A percentile compares a stretch with the other conserved stretches of the same genome.
Evolutionary conservation across 2,888 invertebrate genomes (phyloP).

Genomic region (Diplolepis rosae): DNA sequence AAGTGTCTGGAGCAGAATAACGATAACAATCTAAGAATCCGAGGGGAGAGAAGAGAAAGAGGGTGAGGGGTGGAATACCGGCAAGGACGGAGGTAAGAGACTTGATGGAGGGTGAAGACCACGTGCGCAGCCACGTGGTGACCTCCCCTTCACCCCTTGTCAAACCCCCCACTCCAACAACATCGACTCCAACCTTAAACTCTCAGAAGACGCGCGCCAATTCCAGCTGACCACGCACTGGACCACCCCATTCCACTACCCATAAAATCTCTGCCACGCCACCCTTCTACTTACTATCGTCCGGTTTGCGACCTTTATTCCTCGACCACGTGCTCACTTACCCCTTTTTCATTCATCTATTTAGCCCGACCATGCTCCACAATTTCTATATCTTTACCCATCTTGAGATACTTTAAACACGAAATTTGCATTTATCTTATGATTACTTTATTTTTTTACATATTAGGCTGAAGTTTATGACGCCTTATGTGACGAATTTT

Average conservation of each 20-base stretch:
- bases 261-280: slow-evolving; percentile 58
- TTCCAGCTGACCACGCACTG: slow-evolving; percentile 71
- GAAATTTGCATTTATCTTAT: no score
- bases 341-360: slow-evolving; percentile 34
- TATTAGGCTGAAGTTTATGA: no score
- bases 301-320: slow-evolving; percentile 42
- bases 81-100: slow-evolving; percentile 39
- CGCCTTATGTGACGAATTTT: no score
- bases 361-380: no score
- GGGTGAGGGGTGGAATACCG: slow-evolving; percentile 38
- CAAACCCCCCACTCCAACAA: neutral
- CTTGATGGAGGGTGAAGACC: slow-evolving; percentile 61
- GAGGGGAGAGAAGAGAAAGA: slow-evolving; percentile 35
- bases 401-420: no score
- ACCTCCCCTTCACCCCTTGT: slow-evolving; percentile 53
- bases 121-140: slow-evolving; percentile 72
- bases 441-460: no score
- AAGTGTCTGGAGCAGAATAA: slow-evolving; percentile 4
- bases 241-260: slow-evolving; percentile 64
- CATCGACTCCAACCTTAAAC: slow-evolving; percentile 46
- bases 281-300: slow-evolving; percentile 45
- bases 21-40: slow-evolving; percentile 25
- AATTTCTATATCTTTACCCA: no score
- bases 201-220: slow-evolving; percentile 59
- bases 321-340: slow-evolving; percentile 45